A percentile compares a stretch with the other conserved stretches of the same genome.
phyloP scores from a whole-genome alignment of 2,888 invertebrate genomes.

The Osmoderma eremita region DNA sequence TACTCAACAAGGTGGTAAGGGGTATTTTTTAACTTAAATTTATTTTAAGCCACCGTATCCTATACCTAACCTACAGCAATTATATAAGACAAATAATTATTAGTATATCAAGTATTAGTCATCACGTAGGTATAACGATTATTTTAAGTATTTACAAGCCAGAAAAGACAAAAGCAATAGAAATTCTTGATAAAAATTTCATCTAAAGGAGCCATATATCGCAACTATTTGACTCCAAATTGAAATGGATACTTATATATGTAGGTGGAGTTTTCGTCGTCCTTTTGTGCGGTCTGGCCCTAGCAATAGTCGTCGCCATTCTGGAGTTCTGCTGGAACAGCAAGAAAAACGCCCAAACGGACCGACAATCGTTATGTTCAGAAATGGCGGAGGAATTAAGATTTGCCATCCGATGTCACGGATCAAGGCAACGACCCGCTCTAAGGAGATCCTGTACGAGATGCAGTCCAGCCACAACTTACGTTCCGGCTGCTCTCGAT shows the following conservation, averaged over 20 bases:
- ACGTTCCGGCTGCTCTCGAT: conserved; percentile 74
- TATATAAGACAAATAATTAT: background rate
- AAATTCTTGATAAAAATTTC: conserved; percentile 3
- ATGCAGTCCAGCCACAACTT: conserved; percentile 79
- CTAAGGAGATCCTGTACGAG: conserved; percentile 80
- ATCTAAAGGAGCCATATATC: background rate
- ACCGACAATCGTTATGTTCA: conserved; percentile 87
- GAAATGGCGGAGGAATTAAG: conserved; percentile 94
- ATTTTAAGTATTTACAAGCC: background rate
- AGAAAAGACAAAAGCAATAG: background rate
- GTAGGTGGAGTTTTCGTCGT: conserved; percentile 97
- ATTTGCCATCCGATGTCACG: conserved; percentile 89
- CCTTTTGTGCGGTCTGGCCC: conserved; percentile 87
- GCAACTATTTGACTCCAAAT: background rate
- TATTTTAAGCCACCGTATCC: too few species aligned
- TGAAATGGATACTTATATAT: conserved; percentile 19
- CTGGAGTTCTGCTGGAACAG: conserved; percentile 96
- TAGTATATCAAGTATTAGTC: background rate
- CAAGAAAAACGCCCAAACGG: conserved; percentile 85
- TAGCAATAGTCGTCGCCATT: conserved; percentile 92
- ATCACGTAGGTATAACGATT: background rate
- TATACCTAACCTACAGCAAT: too few species aligned
- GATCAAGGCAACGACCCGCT: conserved; percentile 84
- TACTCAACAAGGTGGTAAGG: too few species aligned
- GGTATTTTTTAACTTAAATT: too few species aligned